Conservation (phyloP, 2,797 vertebrate species). For the Chlorospingus semifuscus region DNA sequence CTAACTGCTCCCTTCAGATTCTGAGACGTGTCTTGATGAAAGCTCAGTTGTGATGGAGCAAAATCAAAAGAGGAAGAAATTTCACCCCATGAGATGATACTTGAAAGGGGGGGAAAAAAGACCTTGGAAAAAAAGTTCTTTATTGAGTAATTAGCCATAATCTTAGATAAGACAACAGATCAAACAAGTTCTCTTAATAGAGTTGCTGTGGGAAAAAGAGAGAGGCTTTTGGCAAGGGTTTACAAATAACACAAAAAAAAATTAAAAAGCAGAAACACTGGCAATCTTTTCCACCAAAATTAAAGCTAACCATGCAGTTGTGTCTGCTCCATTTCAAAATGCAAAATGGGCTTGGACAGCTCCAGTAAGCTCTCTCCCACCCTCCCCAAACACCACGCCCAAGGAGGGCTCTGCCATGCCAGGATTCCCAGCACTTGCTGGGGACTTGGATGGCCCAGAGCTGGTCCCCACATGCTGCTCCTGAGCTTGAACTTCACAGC, state of each 20-base stretch:
- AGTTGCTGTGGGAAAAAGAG: not conserved
- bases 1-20: slow-evolving; percentile 29
- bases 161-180: slow-evolving; percentile 64
- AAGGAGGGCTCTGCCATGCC: not conserved
- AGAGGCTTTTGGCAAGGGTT: not conserved
- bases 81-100: not conserved
- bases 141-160: slow-evolving; percentile 66
- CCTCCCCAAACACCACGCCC: rapidly evolving
- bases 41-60: not conserved
- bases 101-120: not conserved
- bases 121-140: not conserved
- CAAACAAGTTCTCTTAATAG: slow-evolving; percentile 51
- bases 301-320: not conserved
- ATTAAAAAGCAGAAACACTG: not conserved
- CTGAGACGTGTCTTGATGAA: not conserved
- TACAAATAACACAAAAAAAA: not conserved
- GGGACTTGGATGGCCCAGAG: not conserved
- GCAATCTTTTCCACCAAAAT: not conserved
- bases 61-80: slow-evolving; percentile 34
- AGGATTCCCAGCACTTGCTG: not conserved
- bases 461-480: rapidly evolving
- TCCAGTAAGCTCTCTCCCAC: not conserved
- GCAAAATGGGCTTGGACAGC: rapidly evolving
- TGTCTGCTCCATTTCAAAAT: not conserved
- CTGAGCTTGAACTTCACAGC: not conserved